phyloP scores from a whole-genome alignment of 1,140 invertebrate species.

The Zaprionus lachaisei region DNA sequence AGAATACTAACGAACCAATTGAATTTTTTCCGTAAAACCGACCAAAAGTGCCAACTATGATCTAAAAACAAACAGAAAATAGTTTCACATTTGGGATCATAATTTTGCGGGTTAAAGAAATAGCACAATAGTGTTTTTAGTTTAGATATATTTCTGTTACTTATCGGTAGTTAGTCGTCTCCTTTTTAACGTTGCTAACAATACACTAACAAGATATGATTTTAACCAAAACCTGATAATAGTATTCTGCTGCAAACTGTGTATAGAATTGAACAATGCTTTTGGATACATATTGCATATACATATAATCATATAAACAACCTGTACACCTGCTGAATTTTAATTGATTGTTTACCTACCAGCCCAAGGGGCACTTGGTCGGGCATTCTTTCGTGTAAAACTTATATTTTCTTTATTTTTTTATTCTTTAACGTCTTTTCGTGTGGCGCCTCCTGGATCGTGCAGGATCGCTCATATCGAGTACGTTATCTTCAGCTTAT shows the following conservation, averaged over 20 bases:
- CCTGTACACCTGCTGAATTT: constrained; percentile 59
- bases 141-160: too few species aligned
- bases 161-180: too few species aligned
- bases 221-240: not conserved
- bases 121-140: too few species aligned
- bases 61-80: not conserved
- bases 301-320: constrained; percentile 37
- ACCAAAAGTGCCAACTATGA: not conserved
- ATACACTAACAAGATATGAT: not conserved
- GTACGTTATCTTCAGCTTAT: too few species aligned
- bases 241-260: constrained; percentile 8
- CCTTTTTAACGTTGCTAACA: too few species aligned
- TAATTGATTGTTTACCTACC: constrained; percentile 55
- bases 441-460: too few species aligned
- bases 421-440: too few species aligned
- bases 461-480: too few species aligned
- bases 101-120: too few species aligned
- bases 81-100: too few species aligned
- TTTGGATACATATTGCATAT: constrained; percentile 22
- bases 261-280: not conserved
- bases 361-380: constrained; percentile 6
- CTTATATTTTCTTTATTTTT: too few species aligned
- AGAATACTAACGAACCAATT: not conserved
- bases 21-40: not conserved
- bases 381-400: not conserved